Evolutionary conservation across 2,888 invertebrate genomes (phyloP).

Genomic region (Cremastinae sp.): DNA sequence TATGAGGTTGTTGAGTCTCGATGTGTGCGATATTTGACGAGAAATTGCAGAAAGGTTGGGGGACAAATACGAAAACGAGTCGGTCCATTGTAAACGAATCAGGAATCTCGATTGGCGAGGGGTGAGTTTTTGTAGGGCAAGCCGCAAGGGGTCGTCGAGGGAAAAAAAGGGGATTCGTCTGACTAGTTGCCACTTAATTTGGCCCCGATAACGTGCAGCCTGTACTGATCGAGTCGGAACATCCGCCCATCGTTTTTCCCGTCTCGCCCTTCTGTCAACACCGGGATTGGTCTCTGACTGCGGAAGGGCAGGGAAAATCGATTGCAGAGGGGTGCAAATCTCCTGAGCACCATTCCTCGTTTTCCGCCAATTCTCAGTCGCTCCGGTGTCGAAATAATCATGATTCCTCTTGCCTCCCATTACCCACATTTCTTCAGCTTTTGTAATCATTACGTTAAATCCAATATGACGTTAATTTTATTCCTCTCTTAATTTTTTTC

Average conservation of each 20-base stretch:
- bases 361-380: conserved; percentile 34
- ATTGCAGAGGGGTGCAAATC: conserved; percentile 32
- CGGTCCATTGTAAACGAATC: conserved; percentile 75
- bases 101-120: conserved; percentile 67
- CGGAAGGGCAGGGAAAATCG: conserved; percentile 18
- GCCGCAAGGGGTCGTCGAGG: conserved; percentile 52
- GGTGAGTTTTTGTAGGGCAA: conserved; percentile 61
- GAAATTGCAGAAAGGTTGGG: conserved; percentile 44
- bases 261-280: conserved; percentile 26
- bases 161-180: conserved; percentile 64
- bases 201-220: conserved; percentile 63
- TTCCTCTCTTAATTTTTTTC: neutral
- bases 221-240: conserved; percentile 45
- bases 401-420: conserved; percentile 7
- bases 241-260: conserved; percentile 17
- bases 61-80: conserved; percentile 61
- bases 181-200: conserved; percentile 80
- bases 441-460: conserved; percentile 2
- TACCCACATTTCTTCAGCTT: neutral
- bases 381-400: conserved; percentile 36
- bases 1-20: too few relatives aligned
- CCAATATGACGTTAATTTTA: neutral
- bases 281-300: conserved; percentile 30
- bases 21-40: conserved; percentile 38
- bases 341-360: conserved; percentile 26